Percentiles rank a stretch among this genome's conserved stretches.
Evolutionary conservation across 2,888 invertebrate species (phyloP).

Genomic region (Leptogaster cylindrica): DNA sequence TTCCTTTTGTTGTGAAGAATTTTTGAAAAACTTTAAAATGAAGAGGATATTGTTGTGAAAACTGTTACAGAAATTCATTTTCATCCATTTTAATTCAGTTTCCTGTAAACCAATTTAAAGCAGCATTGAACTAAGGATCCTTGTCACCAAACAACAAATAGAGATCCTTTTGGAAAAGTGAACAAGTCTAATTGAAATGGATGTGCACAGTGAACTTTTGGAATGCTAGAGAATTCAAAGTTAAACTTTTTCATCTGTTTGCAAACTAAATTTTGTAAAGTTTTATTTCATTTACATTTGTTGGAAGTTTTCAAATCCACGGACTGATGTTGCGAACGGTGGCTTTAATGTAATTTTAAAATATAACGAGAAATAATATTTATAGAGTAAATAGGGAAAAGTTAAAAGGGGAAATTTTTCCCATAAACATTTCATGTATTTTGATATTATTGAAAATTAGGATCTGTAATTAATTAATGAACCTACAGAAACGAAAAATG

Average conservation of each 20-base stretch:
- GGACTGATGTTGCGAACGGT: no score
- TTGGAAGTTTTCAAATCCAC: no score
- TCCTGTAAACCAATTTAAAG: neutral
- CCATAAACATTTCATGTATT: no score
- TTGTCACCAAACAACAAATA: conserved; percentile 5
- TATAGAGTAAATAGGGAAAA: no score
- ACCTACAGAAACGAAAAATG: no score
- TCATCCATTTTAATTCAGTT: conserved; percentile 8
- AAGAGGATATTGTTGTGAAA: neutral
- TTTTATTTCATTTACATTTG: no score
- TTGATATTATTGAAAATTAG: no score
- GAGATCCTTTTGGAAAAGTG: neutral
- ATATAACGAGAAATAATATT: no score
- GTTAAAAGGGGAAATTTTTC: no score
- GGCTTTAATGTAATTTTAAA: no score
- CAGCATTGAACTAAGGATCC: neutral
- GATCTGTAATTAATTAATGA: no score
- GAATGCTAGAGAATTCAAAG: neutral
- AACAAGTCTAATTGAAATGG: conserved; percentile 27
- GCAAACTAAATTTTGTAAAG: no score
- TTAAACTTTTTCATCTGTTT: conserved; percentile 12
- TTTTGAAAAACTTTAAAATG: conserved; percentile 8
- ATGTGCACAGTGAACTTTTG: conserved; percentile 4
- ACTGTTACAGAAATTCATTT: neutral
- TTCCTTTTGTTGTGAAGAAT: conserved; percentile 20